These are phyloP conservation scores for Brachypterus glaber DNA, from an alignment of 2,888 invertebrate genomes.

Conservation along the genomic window DNA sequence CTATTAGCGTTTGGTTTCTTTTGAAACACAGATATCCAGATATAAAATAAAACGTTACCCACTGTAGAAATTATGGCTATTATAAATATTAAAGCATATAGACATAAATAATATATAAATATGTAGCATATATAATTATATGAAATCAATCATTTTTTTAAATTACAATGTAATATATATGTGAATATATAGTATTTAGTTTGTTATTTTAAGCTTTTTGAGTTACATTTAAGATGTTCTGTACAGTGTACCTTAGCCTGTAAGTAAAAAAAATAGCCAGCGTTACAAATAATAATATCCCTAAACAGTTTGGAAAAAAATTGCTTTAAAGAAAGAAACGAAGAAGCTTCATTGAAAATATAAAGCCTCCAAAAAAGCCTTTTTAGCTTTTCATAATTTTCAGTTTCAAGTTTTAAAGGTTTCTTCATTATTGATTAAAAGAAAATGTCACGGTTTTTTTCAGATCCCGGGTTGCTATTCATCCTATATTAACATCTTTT, in stretches of 20 bases:
- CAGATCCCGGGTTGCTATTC: no score
- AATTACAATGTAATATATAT: slow-evolving; percentile 41
- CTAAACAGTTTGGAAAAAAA: no score
- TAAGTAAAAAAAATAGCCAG: slow-evolving; percentile 39
- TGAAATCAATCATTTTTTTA: slow-evolving; percentile 38
- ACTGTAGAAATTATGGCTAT: slow-evolving; percentile 39
- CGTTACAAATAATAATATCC: slow-evolving; percentile 31
- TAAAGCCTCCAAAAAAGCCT: no score
- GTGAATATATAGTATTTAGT: slow-evolving; percentile 40
- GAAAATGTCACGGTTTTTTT: no score
- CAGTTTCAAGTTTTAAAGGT: no score
- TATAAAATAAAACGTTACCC: slow-evolving; percentile 35
- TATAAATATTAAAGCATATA: slow-evolving; percentile 36
- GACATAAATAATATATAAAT: slow-evolving; percentile 40
- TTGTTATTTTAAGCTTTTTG: slow-evolving; percentile 37
- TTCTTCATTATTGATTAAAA: no score
- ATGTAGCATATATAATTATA: slow-evolving; percentile 36
- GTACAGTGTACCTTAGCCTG: slow-evolving; percentile 42
- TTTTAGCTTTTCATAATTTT: no score
- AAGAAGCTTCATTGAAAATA: no score
- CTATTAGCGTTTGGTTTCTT: no score
- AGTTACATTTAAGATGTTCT: slow-evolving; percentile 38
- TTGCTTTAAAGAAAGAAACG: no score
- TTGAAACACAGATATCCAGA: no score
- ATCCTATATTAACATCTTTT: no score